These are phyloP conservation scores for Dermolepida albohirtum DNA, from an alignment of 2,888 invertebrate species.

Conservation along the genomic window DNA sequence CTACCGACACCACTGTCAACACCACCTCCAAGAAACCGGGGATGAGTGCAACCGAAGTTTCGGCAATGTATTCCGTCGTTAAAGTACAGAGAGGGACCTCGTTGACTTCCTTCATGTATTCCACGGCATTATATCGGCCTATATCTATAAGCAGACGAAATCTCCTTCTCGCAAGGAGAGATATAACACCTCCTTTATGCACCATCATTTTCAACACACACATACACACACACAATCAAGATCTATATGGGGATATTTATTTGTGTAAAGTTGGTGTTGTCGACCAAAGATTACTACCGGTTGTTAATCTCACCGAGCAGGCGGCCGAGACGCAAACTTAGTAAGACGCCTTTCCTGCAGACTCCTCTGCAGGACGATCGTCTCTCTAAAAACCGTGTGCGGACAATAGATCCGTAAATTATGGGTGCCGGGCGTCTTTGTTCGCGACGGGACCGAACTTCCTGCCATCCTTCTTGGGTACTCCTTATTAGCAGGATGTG, in stretches of 20 bases:
- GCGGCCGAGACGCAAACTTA: slow-evolving; percentile 24
- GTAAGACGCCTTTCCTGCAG: slow-evolving; percentile 19
- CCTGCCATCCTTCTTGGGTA: too few relatives aligned
- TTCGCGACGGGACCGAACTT: too few relatives aligned
- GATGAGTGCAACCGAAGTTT: not conserved
- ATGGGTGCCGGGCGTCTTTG: too few relatives aligned
- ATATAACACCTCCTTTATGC: not conserved
- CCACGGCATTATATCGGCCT: not conserved
- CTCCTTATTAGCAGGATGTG: too few relatives aligned
- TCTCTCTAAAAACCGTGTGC: slow-evolving; percentile 9
- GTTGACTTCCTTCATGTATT: not conserved
- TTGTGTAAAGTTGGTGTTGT: slow-evolving; percentile 25
- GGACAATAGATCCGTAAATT: slow-evolving; percentile 8
- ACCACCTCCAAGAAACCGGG: slow-evolving; percentile 5
- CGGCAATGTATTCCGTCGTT: slow-evolving; percentile 5
- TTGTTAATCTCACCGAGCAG: slow-evolving; percentile 26
- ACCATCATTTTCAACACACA: not conserved
- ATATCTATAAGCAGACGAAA: too few relatives aligned
- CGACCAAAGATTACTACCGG: slow-evolving; percentile 32
- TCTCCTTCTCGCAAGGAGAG: not conserved
- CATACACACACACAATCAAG: not conserved
- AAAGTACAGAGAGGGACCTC: not conserved
- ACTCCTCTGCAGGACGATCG: slow-evolving; percentile 8
- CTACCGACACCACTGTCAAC: not conserved
- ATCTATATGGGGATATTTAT: slow-evolving; percentile 20